Conservation (phyloP, 2,113 vertebrate genomes). For the Muntiacus muntjak region DNA sequence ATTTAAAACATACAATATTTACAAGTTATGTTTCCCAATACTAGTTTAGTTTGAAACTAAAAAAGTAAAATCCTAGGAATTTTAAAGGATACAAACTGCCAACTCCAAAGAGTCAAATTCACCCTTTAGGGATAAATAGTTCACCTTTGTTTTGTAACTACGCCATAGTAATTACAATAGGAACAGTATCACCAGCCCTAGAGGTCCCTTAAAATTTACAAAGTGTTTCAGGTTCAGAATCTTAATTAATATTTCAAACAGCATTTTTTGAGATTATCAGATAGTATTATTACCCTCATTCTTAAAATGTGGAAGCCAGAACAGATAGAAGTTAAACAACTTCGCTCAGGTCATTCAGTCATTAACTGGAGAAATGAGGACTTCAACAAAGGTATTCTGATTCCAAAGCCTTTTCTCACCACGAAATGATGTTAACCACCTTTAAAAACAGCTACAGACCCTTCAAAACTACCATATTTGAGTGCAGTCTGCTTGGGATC, state of each 20-base stretch:
- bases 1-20: not conserved
- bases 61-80: not conserved
- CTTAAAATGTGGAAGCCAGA: not conserved
- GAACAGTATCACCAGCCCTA: not conserved
- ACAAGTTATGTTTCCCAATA: not conserved
- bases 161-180: not conserved
- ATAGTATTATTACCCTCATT: not conserved
- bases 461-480: too few relatives aligned
- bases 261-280: not conserved
- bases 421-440: not conserved
- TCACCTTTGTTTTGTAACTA: not conserved
- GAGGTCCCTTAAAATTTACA: not conserved
- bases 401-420: not conserved
- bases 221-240: not conserved
- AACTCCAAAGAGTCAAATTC: not conserved
- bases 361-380: not conserved
- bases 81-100: not conserved
- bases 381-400: not conserved
- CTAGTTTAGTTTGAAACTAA: slow-evolving; percentile 12
- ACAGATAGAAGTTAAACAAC: not conserved
- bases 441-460: not conserved
- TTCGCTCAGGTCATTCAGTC: not conserved
- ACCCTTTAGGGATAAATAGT: not conserved
- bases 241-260: not conserved
- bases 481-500: not conserved